phyloP scores from a whole-genome alignment of 1,140 invertebrate species.

The Nilaparvata lugens region DNA sequence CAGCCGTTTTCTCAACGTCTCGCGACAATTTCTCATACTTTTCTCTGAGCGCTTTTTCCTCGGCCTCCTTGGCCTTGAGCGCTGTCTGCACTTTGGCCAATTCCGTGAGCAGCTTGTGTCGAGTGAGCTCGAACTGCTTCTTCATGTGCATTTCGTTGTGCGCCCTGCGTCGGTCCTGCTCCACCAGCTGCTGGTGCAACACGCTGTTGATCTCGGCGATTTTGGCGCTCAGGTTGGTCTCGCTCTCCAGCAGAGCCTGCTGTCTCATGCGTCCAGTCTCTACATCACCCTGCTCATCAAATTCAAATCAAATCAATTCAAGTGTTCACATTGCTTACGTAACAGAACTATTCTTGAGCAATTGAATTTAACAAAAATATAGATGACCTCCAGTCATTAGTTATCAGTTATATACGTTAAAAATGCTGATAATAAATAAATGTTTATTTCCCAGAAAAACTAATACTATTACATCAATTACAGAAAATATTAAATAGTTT shows the following conservation, averaged over 20 bases:
- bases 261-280: constrained; percentile 15
- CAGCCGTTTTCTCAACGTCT: constrained; percentile 21
- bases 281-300: constrained; percentile 9
- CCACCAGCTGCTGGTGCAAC: constrained; percentile 22
- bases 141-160: constrained; percentile 25
- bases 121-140: constrained; percentile 26
- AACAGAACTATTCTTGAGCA: too few species aligned
- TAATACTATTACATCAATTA: too few species aligned
- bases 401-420: too few species aligned
- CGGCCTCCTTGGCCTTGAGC: constrained; percentile 24
- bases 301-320: too few species aligned
- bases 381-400: too few species aligned
- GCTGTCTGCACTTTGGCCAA: constrained; percentile 25
- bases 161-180: constrained; percentile 24
- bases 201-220: constrained; percentile 21
- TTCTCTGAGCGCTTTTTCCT: constrained; percentile 24
- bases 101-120: constrained; percentile 24
- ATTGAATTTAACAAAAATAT: too few species aligned
- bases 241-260: constrained; percentile 20
- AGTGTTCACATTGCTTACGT: too few species aligned
- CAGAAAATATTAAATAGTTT: too few species aligned
- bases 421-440: too few species aligned
- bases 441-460: too few species aligned
- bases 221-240: constrained; percentile 21
- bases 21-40: constrained; percentile 24